Evolutionary conservation across 2,888 invertebrate genomes (phyloP).

Genomic region (Coenonympha arcania): DNA sequence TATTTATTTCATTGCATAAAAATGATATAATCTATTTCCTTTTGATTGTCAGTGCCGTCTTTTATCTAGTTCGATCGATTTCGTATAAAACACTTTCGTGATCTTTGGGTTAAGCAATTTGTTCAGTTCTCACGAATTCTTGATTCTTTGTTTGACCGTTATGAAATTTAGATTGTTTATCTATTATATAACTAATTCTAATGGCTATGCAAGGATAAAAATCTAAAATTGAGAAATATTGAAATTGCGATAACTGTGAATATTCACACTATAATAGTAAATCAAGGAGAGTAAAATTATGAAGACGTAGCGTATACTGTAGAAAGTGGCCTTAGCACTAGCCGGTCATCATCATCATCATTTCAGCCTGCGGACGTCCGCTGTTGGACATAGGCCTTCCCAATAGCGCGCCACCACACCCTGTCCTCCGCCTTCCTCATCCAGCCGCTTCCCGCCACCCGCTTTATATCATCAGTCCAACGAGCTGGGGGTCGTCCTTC

Average conservation of each 20-base stretch:
- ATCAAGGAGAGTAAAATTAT: background rate
- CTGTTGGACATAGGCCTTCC: too few species aligned
- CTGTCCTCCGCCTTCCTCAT: too few species aligned
- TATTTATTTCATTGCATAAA: background rate
- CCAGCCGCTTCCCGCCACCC: too few species aligned
- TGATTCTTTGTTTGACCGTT: slow-evolving; percentile 17
- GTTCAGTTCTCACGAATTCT: slow-evolving; percentile 44
- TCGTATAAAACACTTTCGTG: slow-evolving; percentile 32
- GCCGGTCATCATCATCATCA: too few species aligned
- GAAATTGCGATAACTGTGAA: too few species aligned
- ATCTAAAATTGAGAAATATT: background rate
- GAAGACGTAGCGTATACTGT: background rate
- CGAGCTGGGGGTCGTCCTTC: too few species aligned
- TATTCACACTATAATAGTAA: background rate
- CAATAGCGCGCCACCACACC: too few species aligned
- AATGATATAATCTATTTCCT: background rate
- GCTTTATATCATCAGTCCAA: too few species aligned
- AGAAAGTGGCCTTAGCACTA: too few species aligned
- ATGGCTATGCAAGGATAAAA: slow-evolving; percentile 1
- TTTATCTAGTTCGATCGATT: slow-evolving; percentile 1
- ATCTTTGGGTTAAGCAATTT: slow-evolving; percentile 39
- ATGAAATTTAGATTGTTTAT: slow-evolving; percentile 20
- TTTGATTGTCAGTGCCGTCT: background rate
- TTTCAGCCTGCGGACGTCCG: too few species aligned
- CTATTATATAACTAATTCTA: slow-evolving; percentile 10